phyloP scores from a whole-genome alignment of 2,888 invertebrate genomes.

The Aricia artaxerxes region DNA sequence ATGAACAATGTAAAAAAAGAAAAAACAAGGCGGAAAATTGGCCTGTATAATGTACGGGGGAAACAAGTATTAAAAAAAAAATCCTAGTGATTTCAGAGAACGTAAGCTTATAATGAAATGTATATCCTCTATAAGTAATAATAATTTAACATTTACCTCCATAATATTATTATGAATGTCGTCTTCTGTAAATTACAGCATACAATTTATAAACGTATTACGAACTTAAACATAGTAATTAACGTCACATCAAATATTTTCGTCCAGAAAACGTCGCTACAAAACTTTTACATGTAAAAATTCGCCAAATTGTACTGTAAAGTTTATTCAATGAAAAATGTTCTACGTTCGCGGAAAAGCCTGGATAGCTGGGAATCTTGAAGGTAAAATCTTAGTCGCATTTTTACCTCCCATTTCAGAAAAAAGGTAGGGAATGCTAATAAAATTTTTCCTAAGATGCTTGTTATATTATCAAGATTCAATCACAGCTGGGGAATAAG shows the following conservation, averaged over 20 bases:
- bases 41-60: too few relatives aligned
- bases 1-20: too few relatives aligned
- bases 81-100: too few relatives aligned
- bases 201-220: too few relatives aligned
- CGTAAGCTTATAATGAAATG: too few relatives aligned
- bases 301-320: background rate
- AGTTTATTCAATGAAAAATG: background rate
- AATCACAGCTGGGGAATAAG: background rate
- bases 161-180: too few relatives aligned
- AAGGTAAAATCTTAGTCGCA: conserved; percentile 7
- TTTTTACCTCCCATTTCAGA: background rate
- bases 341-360: background rate
- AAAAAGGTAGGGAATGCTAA: background rate
- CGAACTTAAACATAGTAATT: background rate
- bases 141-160: too few relatives aligned
- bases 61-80: too few relatives aligned
- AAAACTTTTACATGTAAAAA: background rate
- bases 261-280: background rate
- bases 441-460: background rate
- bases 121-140: too few relatives aligned
- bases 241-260: background rate
- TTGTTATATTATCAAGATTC: conserved; percentile 8
- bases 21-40: too few relatives aligned
- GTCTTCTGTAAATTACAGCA: too few relatives aligned
- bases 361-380: background rate